Evolutionary conservation across 2,888 invertebrate genomes (phyloP).

Genomic region (Linnaemya vulpina): DNA sequence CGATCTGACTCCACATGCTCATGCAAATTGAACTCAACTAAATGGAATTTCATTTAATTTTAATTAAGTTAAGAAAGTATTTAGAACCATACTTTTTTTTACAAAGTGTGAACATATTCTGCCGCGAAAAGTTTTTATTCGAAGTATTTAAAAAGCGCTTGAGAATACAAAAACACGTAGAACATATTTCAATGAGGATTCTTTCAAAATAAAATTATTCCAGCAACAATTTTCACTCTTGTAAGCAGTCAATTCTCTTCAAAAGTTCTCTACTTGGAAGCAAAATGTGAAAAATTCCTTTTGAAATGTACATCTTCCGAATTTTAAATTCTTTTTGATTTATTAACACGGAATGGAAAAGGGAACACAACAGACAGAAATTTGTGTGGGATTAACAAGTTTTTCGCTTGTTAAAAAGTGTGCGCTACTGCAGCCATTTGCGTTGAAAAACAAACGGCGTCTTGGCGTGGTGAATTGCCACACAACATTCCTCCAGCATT

Average conservation of each 20-base stretch:
- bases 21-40: too few relatives aligned
- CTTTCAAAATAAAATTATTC: neutral
- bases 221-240: neutral
- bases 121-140: too few relatives aligned
- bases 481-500: neutral
- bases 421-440: neutral
- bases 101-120: too few relatives aligned
- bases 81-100: too few relatives aligned
- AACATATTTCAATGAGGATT: too few relatives aligned
- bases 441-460: neutral
- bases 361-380: neutral
- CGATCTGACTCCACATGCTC: too few relatives aligned
- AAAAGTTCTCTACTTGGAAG: neutral
- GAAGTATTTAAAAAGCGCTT: too few relatives aligned
- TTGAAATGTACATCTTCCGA: neutral
- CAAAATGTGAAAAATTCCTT: conserved; percentile 7
- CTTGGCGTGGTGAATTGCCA: neutral
- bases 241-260: neutral
- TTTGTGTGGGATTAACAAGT: conserved; percentile 54
- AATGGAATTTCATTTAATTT: too few relatives aligned
- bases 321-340: conserved; percentile 4
- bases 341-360: neutral
- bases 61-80: too few relatives aligned
- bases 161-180: too few relatives aligned
- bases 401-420: conserved; percentile 2